Evolutionary conservation across 2,797 vertebrate species (phyloP).

Genomic region (Cossypha caffra): DNA sequence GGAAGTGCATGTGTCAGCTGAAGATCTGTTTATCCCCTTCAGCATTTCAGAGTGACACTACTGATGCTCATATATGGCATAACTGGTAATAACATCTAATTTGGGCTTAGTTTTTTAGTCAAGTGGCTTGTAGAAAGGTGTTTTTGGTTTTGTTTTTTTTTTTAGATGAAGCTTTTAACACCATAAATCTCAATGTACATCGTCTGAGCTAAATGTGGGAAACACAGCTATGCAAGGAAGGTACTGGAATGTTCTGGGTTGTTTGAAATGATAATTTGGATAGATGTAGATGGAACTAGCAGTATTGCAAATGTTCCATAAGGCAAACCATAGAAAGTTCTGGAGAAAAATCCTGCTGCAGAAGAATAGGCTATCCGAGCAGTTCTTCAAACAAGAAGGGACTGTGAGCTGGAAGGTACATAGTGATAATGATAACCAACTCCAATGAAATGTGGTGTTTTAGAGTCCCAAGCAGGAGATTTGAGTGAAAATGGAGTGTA

Average conservation of each 20-base stretch:
- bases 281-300: background rate
- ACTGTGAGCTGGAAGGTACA: background rate
- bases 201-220: background rate
- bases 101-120: background rate
- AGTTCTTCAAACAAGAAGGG: background rate
- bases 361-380: background rate
- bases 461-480: background rate
- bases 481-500: background rate
- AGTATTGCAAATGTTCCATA: background rate
- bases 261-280: background rate
- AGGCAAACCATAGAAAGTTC: background rate
- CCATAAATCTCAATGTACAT: background rate
- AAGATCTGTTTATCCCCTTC: background rate
- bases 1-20: background rate
- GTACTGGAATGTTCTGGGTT: background rate
- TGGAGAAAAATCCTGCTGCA: background rate
- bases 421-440: background rate
- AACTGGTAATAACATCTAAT: background rate
- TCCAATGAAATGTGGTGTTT: background rate
- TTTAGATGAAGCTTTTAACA: background rate
- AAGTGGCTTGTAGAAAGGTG: background rate
- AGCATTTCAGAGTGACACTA: background rate
- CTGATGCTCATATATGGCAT: background rate
- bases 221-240: background rate
- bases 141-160: background rate